Base-by-base conservation (phyloP, 2,797 vertebrate species). In the Gobio occitaniae region DNA sequence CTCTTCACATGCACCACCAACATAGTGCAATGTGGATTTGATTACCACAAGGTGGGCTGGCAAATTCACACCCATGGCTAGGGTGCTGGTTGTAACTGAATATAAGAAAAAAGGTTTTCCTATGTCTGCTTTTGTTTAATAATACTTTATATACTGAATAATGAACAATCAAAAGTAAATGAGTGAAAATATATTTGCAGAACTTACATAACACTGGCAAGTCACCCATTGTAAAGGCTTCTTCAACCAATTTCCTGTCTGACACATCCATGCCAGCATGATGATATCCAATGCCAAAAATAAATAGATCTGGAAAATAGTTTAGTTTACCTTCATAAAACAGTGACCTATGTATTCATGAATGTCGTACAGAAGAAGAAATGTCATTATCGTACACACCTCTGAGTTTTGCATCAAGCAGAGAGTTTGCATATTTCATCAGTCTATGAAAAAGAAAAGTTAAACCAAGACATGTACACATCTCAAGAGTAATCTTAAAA, bases 21-120 rank as follows among this genome's bases (percentile, higher is more conserved):
- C 93, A 86, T 99, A 99, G 93, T 99, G 98, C 95, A 96, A 94
- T 76, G 98, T 99, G 79, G 98, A 99, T 93, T 99, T 99, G 92
- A 99, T 96, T 88, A 99, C 92, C 86, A 99, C 98, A 86, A 99
- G 94, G 90, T 99, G 98, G 93, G 98, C 98, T 44, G 98, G 98
- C 38, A 99, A 94, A 93, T 99, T 99, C 90, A 99, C 97, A 80
- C 98, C 98, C 97, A 99, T 97, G 78, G 98, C 97, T 91, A 99
- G 95, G 50, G 98, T 99, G 93, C 97, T 97, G 76, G 98, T 99
- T 84, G 98, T 99, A 95, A 99, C 98, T 99, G 90, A 36, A 87
- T 87, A 15, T 90, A 21, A 83, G 21, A 80, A 47, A 76, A 72
- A 32, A 7, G 0, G 5, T n/a, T 52, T 79, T 65, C 11, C 29